These are phyloP conservation scores for Trematocara variabile DNA, from an alignment of 2,113 vertebrate species.

Conservation along the genomic window DNA sequence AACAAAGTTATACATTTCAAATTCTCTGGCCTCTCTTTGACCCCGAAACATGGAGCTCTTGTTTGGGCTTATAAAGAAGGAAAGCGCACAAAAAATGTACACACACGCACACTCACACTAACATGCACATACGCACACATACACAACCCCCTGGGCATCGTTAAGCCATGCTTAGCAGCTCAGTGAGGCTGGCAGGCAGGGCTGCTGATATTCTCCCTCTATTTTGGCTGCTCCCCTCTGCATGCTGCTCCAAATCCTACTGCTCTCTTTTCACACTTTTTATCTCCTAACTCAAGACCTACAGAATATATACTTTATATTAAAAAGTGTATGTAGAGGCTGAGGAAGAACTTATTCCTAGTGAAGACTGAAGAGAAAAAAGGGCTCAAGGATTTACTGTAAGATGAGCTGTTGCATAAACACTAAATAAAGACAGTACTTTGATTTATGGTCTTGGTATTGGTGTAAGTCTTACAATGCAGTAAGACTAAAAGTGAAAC, in stretches of 20 bases:
- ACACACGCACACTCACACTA: not conserved
- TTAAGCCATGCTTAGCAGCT: constrained; percentile 74
- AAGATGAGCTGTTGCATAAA: not conserved
- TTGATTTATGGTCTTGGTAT: not conserved
- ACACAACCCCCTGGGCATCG: constrained; percentile 64
- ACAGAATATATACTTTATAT: constrained; percentile 46
- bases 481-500: not conserved
- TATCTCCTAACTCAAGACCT: constrained; percentile 57
- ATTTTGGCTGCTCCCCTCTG: constrained; percentile 66
- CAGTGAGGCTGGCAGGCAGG: constrained; percentile 66
- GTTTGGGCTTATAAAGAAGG: constrained; percentile 54
- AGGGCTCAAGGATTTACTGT: not conserved
- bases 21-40: constrained; percentile 59
- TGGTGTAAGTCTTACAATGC: not conserved
- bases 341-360: constrained; percentile 19
- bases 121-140: constrained; percentile 11
- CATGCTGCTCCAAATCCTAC: constrained; percentile 66
- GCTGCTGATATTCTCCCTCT: constrained; percentile 65
- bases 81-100: constrained; percentile 9
- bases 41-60: constrained; percentile 58
- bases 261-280: constrained; percentile 66
- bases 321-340: not conserved
- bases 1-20: constrained; percentile 53
- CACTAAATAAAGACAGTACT: constrained; percentile 3
- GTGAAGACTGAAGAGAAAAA: not conserved